Percentiles rank a stretch among this genome's conserved stretches.
These are phyloP conservation scores for Mus spretus DNA, from an alignment of 2,797 vertebrate species.

Conservation along the genomic window DNA sequence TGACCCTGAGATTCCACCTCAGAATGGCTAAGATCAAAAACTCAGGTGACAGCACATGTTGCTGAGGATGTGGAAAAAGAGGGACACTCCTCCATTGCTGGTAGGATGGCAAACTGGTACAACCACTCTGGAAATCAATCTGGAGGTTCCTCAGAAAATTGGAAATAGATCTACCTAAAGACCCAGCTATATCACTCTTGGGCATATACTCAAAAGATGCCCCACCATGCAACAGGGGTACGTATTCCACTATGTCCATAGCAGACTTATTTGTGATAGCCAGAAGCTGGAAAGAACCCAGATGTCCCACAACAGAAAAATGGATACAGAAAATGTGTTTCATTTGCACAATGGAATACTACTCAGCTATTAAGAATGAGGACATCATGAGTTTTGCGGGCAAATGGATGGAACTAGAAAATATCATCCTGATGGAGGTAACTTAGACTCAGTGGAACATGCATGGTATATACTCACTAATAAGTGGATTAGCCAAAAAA, in stretches of 20 bases:
- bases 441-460: neutral
- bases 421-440: neutral
- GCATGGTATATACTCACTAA: neutral
- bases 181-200: neutral
- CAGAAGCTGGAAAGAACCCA: neutral
- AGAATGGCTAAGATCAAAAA: neutral
- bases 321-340: neutral
- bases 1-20: neutral
- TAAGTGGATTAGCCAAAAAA: neutral
- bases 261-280: neutral
- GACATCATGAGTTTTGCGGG: neutral
- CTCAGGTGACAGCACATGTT: neutral
- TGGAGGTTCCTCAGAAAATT: neutral
- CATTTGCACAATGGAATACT: neutral
- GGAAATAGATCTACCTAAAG: neutral
- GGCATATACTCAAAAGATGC: neutral
- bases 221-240: neutral
- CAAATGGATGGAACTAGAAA: neutral
- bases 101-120: neutral
- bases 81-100: neutral
- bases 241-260: neutral
- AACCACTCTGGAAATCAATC: neutral
- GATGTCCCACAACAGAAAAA: neutral
- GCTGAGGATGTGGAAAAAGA: neutral
- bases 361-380: neutral